A percentile compares a stretch with the other conserved stretches of the same genome.
These are phyloP conservation scores for Stictocephala bisonia DNA, from an alignment of 2,888 invertebrate species.

Conservation along the genomic window DNA sequence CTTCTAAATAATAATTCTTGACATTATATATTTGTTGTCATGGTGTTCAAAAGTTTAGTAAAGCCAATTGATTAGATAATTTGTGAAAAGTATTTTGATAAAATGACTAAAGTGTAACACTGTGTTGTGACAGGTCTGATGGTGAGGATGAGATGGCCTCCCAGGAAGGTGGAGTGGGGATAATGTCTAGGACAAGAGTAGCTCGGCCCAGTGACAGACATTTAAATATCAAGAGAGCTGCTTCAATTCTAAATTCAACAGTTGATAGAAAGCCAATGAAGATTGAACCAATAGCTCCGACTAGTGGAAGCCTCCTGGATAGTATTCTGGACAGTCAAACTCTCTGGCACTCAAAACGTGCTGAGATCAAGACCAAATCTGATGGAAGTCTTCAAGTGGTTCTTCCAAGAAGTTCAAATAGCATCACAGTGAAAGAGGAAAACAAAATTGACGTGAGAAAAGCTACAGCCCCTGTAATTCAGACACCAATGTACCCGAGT, in stretches of 20 bases:
- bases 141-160: conserved; percentile 52
- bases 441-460: conserved; percentile 48
- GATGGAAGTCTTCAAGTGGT: conserved; percentile 73
- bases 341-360: conserved; percentile 74
- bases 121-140: conserved; percentile 47
- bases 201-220: conserved; percentile 55
- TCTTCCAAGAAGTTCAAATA: conserved; percentile 20
- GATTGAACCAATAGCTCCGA: conserved; percentile 14
- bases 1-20: too few species aligned
- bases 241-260: conserved; percentile 11
- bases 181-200: conserved; percentile 29
- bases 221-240: conserved; percentile 66
- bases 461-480: conserved; percentile 57
- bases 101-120: too few species aligned
- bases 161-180: conserved; percentile 54
- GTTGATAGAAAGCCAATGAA: conserved; percentile 9
- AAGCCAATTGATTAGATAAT: too few species aligned
- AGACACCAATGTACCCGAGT: conserved; percentile 75
- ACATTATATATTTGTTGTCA: too few species aligned
- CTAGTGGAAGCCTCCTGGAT: conserved; percentile 71
- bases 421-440: conserved; percentile 29
- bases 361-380: conserved; percentile 69
- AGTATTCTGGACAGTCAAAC: conserved; percentile 78
- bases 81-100: too few species aligned
- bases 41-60: too few species aligned